Evolutionary conservation across 2,888 invertebrate species (phyloP), one percentile per base, ranked within the genome.

Genomic region (Calameuta pallipes): DNA sequence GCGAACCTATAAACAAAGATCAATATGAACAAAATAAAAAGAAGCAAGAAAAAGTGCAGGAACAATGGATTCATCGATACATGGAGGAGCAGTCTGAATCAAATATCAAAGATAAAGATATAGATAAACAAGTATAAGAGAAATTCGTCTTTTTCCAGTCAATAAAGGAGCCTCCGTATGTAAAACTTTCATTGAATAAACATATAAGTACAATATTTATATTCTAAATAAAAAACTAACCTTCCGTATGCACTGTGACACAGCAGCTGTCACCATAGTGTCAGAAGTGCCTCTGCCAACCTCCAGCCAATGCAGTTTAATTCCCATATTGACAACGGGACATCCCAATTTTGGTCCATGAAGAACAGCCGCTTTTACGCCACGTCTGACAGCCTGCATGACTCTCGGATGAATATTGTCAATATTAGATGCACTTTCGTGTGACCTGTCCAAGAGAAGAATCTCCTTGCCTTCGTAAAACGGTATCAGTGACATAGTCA

Each of bases 341-440:
- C 95, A 98, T 37, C 96, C 95, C 34, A 98, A 93, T 86, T 97
- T 94, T 0, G 98, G 98, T 15, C 99, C 99, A 90, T 95, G 94
- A 75, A 93, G 88, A 11, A 98, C 91, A 0, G 96, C 96, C 2
- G 95, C 92, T 68, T 92, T 89, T 1, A 97, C 93, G 0, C 98
- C 98, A 83, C 94, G 94, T 78, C 94, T 94, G 34, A 98, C 92
- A 3, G 97, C 95, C 77, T 94, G 92, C 86, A 97, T 89, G 81
- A 94, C 94, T 75, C 94, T 95, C 15, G 95, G 95, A 78, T 93
- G 93, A 31, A 98, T 89, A 76, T 92, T 92, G 0, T 94, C 93
- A 13, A 97, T 92, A 90, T 96, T 95, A 11, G 94, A 93, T 0
- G 95, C 94, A 84, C 93, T 94, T 13, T 97, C 96, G 0, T 94